Base-by-base conservation (phyloP, 2,888 invertebrate species). In the Prenolepis imparis region DNA sequence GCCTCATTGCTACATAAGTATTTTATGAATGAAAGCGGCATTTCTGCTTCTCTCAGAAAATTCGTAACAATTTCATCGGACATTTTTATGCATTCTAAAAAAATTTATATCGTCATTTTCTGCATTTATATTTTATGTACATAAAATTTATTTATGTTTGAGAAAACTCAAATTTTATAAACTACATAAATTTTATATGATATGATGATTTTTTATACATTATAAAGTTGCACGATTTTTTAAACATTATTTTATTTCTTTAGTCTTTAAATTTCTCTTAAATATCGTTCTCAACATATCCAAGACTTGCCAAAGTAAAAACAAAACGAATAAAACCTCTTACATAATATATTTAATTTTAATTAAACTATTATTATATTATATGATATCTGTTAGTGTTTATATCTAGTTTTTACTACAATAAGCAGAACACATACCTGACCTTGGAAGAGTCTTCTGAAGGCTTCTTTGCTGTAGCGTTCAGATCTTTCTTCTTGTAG, bases 381-480 rank as follows among this genome's bases (percentile, higher is more conserved):
- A 61, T 44, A 11, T 24, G 12, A 39, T 44, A 44, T 32, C 12
- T 73, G 24, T 59, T n/a, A 73, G 3, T 41, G 41, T 6, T 39
- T 39, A 18, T 11, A 44, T 59, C 11, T 68, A 41, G 4, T 70
- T 68, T 41, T 0, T 68, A 32, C 44, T 44, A 6, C 15, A 61
- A n/a, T 28, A n/a, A 44, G 15, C 1, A 92, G 12, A 52, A 52
- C 1, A 52, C 96, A 95, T 94, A 97, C 97, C 96, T 96, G 96
- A 93, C 97, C 96, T 89, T 96, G 96, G 92, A 97, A 96, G 36
- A 97, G 95, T 88, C 96, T 95, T 88, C 96, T 96, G 90, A 97
- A 96, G 0, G 95, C 94, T 84, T 97, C 97, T 92, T 96, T 96
- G 61, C 95, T 96, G 91, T 96, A 97, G 87, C 96, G 95, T 12